Conservation (phyloP, 2,113 vertebrate species). For the Hippoglossus stenolepis region DNA sequence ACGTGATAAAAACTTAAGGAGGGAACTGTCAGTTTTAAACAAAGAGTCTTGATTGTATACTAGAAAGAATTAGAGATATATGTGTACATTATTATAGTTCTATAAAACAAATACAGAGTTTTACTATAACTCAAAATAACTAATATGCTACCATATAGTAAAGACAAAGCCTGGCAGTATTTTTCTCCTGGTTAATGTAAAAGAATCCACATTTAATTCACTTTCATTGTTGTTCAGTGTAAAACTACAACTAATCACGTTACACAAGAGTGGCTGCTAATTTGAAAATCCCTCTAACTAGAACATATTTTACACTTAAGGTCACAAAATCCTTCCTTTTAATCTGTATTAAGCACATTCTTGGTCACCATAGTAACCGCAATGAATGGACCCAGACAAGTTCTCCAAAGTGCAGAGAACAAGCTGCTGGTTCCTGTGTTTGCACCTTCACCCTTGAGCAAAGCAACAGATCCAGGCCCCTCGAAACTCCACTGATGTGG, state of each 20-base stretch:
- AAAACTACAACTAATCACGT: background rate
- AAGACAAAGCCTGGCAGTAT: too few species aligned
- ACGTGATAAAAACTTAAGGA: background rate
- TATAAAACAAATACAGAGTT: too few species aligned
- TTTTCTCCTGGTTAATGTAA: background rate
- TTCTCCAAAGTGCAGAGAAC: background rate
- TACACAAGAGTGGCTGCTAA: background rate
- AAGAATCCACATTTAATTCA: background rate
- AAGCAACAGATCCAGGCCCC: slow-evolving; percentile 37
- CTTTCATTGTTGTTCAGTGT: background rate
- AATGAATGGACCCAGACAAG: background rate
- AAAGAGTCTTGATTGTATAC: too few species aligned
- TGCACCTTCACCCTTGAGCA: background rate
- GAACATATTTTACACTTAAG: background rate
- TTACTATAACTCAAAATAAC: background rate
- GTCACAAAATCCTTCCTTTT: background rate
- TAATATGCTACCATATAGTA: too few species aligned
- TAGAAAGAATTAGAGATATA: too few species aligned
- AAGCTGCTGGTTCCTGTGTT: slow-evolving; percentile 1
- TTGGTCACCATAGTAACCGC: background rate
- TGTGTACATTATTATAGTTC: too few species aligned
- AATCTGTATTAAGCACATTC: background rate
- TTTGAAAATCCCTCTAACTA: background rate
- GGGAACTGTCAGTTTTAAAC: too few species aligned
- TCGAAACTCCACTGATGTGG: slow-evolving; percentile 13